A percentile compares a stretch with the other conserved stretches of the same genome.
These are phyloP conservation scores for Cataglyphis hispanica DNA, from an alignment of 1,140 invertebrate genomes.

Conservation along the genomic window DNA sequence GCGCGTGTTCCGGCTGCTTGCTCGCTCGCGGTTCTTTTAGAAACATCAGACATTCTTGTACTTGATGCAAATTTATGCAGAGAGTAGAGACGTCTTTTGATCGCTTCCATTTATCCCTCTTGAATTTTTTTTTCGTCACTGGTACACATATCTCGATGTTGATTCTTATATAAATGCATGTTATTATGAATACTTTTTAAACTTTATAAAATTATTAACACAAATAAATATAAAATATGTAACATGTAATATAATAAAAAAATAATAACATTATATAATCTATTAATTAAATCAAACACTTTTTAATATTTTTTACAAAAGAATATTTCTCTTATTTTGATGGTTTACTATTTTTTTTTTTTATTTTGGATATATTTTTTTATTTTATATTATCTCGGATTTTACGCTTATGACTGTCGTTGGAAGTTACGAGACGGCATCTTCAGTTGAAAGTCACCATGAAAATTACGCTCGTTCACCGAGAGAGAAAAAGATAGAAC, in stretches of 20 bases:
- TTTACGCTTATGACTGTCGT: neutral
- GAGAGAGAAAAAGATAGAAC: neutral
- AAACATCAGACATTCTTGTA: conserved; percentile 24
- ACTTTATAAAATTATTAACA: neutral
- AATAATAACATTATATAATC: neutral
- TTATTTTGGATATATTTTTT: conserved; percentile 12
- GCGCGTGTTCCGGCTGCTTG: conserved; percentile 27
- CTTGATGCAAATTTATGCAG: conserved; percentile 48
- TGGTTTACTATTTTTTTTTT: neutral
- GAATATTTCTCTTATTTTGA: neutral
- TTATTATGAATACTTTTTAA: neutral
- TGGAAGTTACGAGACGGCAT: conserved; percentile 6
- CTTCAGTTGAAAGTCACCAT: conserved; percentile 18
- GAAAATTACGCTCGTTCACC: conserved; percentile 62
- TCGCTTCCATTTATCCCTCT: neutral
- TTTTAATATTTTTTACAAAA: neutral
- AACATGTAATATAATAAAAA: neutral
- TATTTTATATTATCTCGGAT: neutral
- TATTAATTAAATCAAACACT: neutral
- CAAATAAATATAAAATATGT: neutral
- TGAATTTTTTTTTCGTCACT: neutral
- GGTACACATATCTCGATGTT: neutral
- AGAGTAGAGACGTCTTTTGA: neutral
- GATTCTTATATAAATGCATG: neutral
- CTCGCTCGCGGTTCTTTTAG: conserved; percentile 32